Evolutionary conservation across 1,140 invertebrate species (phyloP).

Genomic region (Trichoplusia ni): DNA sequence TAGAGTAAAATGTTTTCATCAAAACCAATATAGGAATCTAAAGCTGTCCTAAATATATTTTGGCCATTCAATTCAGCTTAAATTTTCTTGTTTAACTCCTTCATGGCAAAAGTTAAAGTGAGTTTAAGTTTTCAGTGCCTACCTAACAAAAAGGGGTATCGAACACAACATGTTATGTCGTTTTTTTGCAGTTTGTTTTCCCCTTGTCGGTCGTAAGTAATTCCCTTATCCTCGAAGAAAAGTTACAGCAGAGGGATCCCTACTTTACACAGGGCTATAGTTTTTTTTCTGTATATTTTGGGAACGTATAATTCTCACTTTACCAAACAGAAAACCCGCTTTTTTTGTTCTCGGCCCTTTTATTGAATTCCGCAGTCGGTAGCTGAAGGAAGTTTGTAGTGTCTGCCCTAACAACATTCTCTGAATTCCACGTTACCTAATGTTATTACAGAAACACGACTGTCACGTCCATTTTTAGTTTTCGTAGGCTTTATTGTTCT

Average conservation of each 20-base stretch:
- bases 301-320: constrained; percentile 68
- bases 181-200: constrained; percentile 57
- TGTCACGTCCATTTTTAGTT: constrained; percentile 28
- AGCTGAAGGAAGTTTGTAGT: constrained; percentile 56
- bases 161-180: constrained; percentile 53
- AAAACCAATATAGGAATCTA: constrained; percentile 2
- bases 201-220: constrained; percentile 62
- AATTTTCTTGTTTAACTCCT: too few species aligned
- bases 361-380: constrained; percentile 72
- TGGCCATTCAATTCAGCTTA: too few species aligned
- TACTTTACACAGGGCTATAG: constrained; percentile 52
- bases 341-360: constrained; percentile 50
- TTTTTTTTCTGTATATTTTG: constrained; percentile 58
- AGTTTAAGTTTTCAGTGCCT: constrained; percentile 5
- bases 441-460: constrained; percentile 42
- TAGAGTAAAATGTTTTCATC: constrained; percentile 12
- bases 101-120: neutral
- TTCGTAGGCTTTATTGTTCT: constrained; percentile 15
- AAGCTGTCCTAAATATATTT: too few species aligned
- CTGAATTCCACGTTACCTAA: constrained; percentile 50
- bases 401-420: constrained; percentile 59
- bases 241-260: constrained; percentile 53
- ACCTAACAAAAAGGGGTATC: constrained; percentile 43
- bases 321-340: constrained; percentile 52
- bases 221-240: constrained; percentile 57